Conservation (phyloP, 2,888 invertebrate species). For the Mongoloraphidia duomilia region DNA sequence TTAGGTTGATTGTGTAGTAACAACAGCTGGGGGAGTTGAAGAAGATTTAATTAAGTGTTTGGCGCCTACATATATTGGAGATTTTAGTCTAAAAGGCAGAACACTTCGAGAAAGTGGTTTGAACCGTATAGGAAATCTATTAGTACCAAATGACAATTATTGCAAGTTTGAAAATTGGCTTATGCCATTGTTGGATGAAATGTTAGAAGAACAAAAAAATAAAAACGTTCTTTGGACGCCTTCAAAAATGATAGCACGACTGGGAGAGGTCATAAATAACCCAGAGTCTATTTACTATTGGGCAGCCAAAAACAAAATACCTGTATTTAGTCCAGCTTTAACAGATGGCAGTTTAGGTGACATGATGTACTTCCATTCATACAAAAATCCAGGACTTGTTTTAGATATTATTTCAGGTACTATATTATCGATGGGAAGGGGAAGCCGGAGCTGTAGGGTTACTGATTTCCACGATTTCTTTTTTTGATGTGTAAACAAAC, state of each 20-base stretch:
- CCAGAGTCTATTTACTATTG: constrained; percentile 90
- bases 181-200: constrained; percentile 79
- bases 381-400: constrained; percentile 78
- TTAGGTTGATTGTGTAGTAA: constrained; percentile 87
- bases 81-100: constrained; percentile 72
- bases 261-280: constrained; percentile 85
- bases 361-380: constrained; percentile 98
- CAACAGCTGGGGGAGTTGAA: constrained; percentile 95
- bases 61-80: constrained; percentile 85
- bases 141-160: constrained; percentile 97
- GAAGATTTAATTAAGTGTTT: constrained; percentile 99
- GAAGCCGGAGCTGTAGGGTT: constrained; percentile 1
- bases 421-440: constrained; percentile 2
- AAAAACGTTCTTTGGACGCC: constrained; percentile 78
- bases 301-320: constrained; percentile 93
- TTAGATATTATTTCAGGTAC: constrained; percentile 80
- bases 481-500: too few species aligned
- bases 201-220: constrained; percentile 74
- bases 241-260: constrained; percentile 63
- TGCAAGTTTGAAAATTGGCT: constrained; percentile 97
- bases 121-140: constrained; percentile 73
- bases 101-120: constrained; percentile 71
- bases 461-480: constrained; percentile 6
- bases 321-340: constrained; percentile 92
- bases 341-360: constrained; percentile 97